phyloP scores from a whole-genome alignment of 2,113 vertebrate genomes.

The Tetrao urogallus region DNA sequence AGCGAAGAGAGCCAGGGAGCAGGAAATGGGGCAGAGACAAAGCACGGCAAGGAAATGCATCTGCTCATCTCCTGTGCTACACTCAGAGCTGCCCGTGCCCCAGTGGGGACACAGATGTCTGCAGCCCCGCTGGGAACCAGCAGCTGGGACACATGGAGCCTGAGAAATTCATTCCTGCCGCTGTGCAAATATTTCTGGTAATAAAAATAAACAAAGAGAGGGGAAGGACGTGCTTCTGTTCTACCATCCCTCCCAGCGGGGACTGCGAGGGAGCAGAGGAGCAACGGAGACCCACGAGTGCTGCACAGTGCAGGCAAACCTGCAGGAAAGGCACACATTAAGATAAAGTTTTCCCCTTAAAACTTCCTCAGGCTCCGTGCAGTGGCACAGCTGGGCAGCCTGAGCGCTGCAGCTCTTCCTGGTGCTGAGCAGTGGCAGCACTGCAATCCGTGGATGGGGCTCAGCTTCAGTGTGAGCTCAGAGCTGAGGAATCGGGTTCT shows the following conservation, averaged over 20 bases:
- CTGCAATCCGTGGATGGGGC: background rate
- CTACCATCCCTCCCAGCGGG: background rate
- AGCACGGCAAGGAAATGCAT: background rate
- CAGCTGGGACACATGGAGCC: constrained; percentile 24
- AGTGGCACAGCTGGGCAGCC: accelerated
- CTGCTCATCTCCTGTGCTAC: background rate
- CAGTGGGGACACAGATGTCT: background rate
- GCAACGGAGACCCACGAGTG: accelerated
- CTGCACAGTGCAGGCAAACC: background rate
- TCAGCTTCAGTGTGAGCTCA: background rate
- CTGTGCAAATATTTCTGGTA: constrained; percentile 1
- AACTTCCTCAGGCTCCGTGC: background rate
- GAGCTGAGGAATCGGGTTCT: background rate
- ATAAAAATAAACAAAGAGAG: constrained; percentile 29
- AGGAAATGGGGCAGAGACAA: background rate
- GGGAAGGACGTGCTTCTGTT: background rate
- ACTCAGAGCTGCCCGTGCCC: no score
- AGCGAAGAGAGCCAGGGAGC: background rate
- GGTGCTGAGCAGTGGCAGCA: background rate
- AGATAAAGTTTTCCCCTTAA: background rate
- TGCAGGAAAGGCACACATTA: background rate
- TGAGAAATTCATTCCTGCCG: background rate
- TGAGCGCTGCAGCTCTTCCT: background rate
- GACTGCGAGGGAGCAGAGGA: background rate
- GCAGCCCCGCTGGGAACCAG: constrained; percentile 12